Conservation (phyloP, 2,888 invertebrate species). For the Nemoura dubitans region DNA sequence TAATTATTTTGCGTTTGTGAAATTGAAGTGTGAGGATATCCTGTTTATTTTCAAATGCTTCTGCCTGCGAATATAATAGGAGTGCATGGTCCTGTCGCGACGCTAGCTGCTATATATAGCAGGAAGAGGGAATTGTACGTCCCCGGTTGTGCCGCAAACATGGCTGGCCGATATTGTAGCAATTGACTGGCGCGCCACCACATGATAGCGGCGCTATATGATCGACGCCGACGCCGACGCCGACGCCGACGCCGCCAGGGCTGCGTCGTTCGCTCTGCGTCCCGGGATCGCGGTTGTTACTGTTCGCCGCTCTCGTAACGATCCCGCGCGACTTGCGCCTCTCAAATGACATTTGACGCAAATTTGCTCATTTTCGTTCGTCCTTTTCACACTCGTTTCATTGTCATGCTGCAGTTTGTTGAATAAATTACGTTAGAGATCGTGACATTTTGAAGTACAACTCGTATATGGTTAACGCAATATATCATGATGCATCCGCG, state of each 20-base stretch:
- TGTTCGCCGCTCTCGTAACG: too few relatives aligned
- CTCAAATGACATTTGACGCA: neutral
- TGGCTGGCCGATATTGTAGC: neutral
- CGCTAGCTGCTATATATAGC: neutral
- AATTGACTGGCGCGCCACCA: neutral
- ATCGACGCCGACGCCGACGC: too few relatives aligned
- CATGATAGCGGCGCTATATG: neutral
- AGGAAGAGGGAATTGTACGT: neutral
- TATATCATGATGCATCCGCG: neutral
- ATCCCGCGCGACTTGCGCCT: neutral
- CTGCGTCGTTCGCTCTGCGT: too few relatives aligned
- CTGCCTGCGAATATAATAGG: neutral
- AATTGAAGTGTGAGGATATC: conserved; percentile 1
- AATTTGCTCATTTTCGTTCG: conserved; percentile 2
- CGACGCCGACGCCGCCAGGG: too few relatives aligned
- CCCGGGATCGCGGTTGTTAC: too few relatives aligned
- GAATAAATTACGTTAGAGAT: conserved; percentile 7
- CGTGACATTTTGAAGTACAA: neutral
- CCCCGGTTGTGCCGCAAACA: neutral
- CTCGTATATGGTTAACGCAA: neutral
- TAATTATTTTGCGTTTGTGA: neutral
- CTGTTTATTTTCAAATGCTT: neutral
- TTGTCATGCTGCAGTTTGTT: conserved; percentile 3
- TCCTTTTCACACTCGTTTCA: neutral
- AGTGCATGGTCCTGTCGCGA: neutral